Conservation (phyloP, 2,797 vertebrate species). For the Megalops cyprinoides region DNA sequence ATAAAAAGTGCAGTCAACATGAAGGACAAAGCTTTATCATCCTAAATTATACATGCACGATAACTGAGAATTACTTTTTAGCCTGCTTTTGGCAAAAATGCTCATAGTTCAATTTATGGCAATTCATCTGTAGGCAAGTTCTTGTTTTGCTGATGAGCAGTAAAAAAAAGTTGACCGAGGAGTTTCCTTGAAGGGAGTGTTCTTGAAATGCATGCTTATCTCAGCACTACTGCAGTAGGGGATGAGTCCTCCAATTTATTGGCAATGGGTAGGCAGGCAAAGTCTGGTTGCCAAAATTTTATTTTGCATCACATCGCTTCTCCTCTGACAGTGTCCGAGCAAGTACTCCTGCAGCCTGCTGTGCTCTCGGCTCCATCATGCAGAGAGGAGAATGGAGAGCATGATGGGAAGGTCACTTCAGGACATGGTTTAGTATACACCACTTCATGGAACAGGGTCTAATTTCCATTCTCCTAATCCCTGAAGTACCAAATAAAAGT, state of each 20-base stretch:
- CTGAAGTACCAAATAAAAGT: too few species aligned
- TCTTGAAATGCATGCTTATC: not conserved
- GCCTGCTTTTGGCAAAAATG: not conserved
- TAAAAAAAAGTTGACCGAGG: slow-evolving; percentile 55
- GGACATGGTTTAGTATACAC: not conserved
- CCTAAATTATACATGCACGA: too few species aligned
- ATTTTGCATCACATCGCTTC: not conserved
- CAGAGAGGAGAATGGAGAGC: not conserved
- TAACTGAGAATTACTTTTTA: too few species aligned
- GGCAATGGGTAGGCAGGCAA: not conserved
- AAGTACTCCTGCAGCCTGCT: not conserved
- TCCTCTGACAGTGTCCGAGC: not conserved
- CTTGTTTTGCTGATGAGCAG: slow-evolving; percentile 54
- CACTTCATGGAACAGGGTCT: not conserved
- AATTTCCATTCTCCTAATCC: too few species aligned
- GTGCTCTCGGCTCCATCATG: not conserved
- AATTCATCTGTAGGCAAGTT: slow-evolving; percentile 36
- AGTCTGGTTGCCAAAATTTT: not conserved
- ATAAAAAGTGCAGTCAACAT: not conserved
- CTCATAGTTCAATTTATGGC: not conserved
- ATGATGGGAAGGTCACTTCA: not conserved
- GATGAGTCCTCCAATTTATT: not conserved
- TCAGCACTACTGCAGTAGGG: not conserved
- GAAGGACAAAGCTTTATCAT: not conserved
- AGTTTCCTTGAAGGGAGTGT: slow-evolving; percentile 27